A percentile compares a stretch with the other conserved stretches of the same genome.
phyloP scores from a whole-genome alignment of 2,797 vertebrate species.

The Brachyalestes nurse region DNA sequence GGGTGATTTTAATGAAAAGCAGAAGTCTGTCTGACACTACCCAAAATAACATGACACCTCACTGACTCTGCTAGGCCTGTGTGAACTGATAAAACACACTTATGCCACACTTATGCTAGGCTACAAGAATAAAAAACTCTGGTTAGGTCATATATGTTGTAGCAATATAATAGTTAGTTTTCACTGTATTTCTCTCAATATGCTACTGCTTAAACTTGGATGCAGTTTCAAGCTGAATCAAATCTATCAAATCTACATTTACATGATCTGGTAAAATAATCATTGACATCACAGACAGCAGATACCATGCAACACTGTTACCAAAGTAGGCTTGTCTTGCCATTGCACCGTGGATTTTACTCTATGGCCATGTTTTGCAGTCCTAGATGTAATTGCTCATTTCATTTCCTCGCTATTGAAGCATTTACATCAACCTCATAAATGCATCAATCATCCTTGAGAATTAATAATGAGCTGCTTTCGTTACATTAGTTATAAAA shows the following conservation, averaged over 20 bases:
- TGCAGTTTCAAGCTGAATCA: too few relatives aligned
- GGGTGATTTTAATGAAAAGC: constrained; percentile 15
- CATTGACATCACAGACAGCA: background rate
- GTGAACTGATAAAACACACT: background rate
- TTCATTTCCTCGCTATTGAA: background rate
- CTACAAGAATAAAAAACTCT: background rate
- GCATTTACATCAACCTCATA: background rate
- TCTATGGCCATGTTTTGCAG: background rate
- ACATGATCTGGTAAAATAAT: too few relatives aligned
- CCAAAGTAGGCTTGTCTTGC: too few relatives aligned
- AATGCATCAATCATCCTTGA: background rate
- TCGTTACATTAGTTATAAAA: background rate
- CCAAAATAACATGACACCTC: background rate
- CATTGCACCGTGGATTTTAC: too few relatives aligned
- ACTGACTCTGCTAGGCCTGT: background rate
- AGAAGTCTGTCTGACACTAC: background rate
- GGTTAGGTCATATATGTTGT: background rate
- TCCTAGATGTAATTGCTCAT: background rate
- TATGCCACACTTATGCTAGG: background rate
- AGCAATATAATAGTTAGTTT: background rate
- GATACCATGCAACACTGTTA: background rate
- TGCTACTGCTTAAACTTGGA: too few relatives aligned
- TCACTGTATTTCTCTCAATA: background rate
- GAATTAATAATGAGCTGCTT: background rate
- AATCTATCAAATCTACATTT: too few relatives aligned